A percentile compares a stretch with the other conserved stretches of the same genome.
phyloP scores from a whole-genome alignment of 2,888 invertebrate species.

The Drosophila lacicola region DNA sequence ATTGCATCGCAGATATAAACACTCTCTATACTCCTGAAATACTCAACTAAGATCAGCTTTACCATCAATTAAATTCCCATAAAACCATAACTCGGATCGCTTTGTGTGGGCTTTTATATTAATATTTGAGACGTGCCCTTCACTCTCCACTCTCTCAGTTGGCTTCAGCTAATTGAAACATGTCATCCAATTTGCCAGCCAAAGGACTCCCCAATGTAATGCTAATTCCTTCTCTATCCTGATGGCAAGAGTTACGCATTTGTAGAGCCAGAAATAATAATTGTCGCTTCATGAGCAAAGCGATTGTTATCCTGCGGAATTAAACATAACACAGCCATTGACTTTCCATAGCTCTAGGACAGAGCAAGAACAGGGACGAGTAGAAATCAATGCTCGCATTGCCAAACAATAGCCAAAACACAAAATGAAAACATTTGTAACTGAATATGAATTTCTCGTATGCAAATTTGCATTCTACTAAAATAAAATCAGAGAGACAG shows the following conservation, averaged over 20 bases:
- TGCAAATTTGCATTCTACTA: conserved; percentile 41
- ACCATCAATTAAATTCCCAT: conserved; percentile 50
- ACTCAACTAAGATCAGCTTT: conserved; percentile 1
- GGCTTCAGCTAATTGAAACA: conserved; percentile 36
- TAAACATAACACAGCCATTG: conserved; percentile 24
- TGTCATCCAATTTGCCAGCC: conserved; percentile 37
- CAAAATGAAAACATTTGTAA: conserved; percentile 56
- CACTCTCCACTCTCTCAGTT: conserved; percentile 1
- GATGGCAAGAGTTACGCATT: conserved; percentile 14
- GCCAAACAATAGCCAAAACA: conserved; percentile 45
- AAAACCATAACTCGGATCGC: conserved; percentile 13
- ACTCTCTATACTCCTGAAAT: neutral
- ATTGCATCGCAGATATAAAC: neutral
- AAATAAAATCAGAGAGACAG: conserved; percentile 27
- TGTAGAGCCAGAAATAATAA: conserved; percentile 49
- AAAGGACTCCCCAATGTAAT: conserved; percentile 37
- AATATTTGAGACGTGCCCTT: conserved; percentile 11
- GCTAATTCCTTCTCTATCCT: conserved; percentile 33
- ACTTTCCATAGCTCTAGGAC: conserved; percentile 18
- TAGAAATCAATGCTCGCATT: conserved; percentile 17
- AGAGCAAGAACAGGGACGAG: neutral
- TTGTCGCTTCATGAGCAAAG: conserved; percentile 45
- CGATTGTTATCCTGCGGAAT: conserved; percentile 44
- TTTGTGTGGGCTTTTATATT: conserved; percentile 22
- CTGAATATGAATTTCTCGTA: conserved; percentile 41